Conservation (phyloP, 2,113 vertebrate species). For the Amphiprion percula region DNA sequence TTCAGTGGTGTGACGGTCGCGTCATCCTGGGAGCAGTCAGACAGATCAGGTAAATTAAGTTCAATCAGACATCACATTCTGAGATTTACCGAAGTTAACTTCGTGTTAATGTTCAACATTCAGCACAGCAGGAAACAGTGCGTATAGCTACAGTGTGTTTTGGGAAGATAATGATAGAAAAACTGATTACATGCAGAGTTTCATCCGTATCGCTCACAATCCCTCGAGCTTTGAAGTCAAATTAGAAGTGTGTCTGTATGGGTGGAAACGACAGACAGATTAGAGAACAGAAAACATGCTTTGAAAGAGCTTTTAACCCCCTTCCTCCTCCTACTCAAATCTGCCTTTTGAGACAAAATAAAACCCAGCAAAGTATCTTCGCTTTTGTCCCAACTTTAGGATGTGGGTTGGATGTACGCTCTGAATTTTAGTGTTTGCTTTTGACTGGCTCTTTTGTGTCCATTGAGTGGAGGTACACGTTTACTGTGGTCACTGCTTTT, state of each 20-base stretch:
- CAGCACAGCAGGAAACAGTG: conserved; percentile 13
- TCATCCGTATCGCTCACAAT: conserved; percentile 45
- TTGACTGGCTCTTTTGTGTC: conserved; percentile 39
- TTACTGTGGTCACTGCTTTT: conserved; percentile 58
- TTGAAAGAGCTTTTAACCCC: conserved; percentile 39
- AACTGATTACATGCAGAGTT: conserved; percentile 64
- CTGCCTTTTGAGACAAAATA: conserved; percentile 44
- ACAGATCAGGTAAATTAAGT: conserved; percentile 29
- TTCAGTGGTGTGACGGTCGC: conserved; percentile 22
- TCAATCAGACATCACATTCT: conserved; percentile 21
- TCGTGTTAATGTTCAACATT: neutral
- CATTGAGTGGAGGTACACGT: conserved; percentile 65
- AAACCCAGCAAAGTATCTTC: conserved; percentile 46
- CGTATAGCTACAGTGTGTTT: conserved; percentile 49
- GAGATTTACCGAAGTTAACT: conserved; percentile 7
- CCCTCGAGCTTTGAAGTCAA: conserved; percentile 70
- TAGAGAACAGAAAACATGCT: conserved; percentile 51
- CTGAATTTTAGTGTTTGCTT: conserved; percentile 52
- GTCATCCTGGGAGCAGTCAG: neutral
- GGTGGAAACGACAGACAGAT: conserved; percentile 64
- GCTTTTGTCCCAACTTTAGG: conserved; percentile 64
- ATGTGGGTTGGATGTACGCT: conserved; percentile 39
- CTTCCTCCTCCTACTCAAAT: conserved; percentile 28
- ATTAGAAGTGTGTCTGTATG: conserved; percentile 66
- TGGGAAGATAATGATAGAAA: conserved; percentile 63